Evolutionary conservation across 2,797 vertebrate species (phyloP).

Genomic region (Pseudochromis fuscus): DNA sequence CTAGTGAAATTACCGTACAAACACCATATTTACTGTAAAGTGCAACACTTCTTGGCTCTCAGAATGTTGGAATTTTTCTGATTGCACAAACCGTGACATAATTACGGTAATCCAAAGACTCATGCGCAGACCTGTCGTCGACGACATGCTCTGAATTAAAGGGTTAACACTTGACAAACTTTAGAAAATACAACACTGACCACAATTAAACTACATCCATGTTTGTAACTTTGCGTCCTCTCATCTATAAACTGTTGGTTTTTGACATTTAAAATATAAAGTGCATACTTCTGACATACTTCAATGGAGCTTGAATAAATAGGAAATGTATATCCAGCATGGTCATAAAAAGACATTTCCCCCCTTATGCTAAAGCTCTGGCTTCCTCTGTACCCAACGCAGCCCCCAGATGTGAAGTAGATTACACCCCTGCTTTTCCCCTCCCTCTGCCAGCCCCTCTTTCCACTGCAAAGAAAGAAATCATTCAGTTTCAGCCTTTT

Average conservation of each 20-base stretch:
- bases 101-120: too few relatives aligned
- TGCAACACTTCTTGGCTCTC: too few relatives aligned
- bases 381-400: conserved; percentile 63
- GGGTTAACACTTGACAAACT: too few relatives aligned
- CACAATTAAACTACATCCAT: too few relatives aligned
- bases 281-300: background rate
- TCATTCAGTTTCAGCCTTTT: conserved; percentile 79
- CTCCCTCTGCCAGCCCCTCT: conserved; percentile 66
- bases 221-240: background rate
- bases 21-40: too few relatives aligned
- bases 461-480: conserved; percentile 83
- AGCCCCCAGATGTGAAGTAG: conserved; percentile 83
- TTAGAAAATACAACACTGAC: too few relatives aligned
- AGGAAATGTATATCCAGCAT: conserved; percentile 51
- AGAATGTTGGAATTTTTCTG: too few relatives aligned
- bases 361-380: conserved; percentile 22
- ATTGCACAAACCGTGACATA: too few relatives aligned
- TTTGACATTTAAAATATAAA: conserved; percentile 4
- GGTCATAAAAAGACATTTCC: conserved; percentile 47
- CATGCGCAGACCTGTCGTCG: too few relatives aligned
- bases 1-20: too few relatives aligned
- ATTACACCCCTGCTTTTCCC: conserved; percentile 72
- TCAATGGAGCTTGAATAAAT: conserved; percentile 21
- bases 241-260: background rate
- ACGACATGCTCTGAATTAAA: too few relatives aligned